A percentile compares a stretch with the other conserved stretches of the same genome.
Evolutionary conservation across 2,797 vertebrate species (phyloP).

Genomic region (Mareca penelope): DNA sequence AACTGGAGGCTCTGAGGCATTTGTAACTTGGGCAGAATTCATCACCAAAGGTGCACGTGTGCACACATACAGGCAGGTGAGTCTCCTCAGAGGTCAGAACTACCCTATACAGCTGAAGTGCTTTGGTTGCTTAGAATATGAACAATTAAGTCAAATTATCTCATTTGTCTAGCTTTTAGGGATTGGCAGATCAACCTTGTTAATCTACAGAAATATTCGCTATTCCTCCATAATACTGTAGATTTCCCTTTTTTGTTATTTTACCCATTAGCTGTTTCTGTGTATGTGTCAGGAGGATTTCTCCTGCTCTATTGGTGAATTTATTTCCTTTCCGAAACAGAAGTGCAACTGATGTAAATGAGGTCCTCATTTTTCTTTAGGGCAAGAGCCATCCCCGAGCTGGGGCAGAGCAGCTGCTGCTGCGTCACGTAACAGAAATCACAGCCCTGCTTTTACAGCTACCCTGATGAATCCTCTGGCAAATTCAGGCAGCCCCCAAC

Average conservation of each 20-base stretch:
- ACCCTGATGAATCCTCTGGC: not conserved
- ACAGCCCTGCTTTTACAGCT: not conserved
- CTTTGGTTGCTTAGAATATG: not conserved
- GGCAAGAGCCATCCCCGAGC: not conserved
- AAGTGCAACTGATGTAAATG: not conserved
- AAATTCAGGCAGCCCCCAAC: conserved; percentile 25
- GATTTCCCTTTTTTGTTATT: not conserved
- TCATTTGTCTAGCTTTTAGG: not conserved
- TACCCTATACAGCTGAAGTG: not conserved
- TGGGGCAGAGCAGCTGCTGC: conserved; percentile 31
- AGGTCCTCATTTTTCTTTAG: not conserved
- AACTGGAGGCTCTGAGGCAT: not conserved
- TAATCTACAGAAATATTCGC: not conserved
- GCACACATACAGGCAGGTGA: accelerated
- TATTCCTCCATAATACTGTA: not conserved
- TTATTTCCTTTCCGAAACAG: conserved; percentile 25
- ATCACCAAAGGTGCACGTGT: not conserved
- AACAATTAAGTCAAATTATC: not conserved
- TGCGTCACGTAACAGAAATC: not conserved
- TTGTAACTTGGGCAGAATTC: not conserved
- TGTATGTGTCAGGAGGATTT: not conserved
- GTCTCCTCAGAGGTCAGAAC: not conserved
- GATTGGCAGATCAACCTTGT: not conserved
- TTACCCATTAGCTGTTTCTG: not conserved
- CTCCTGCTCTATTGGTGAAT: not conserved